Percentiles rank a stretch among this genome's conserved stretches.
Evolutionary conservation across 2,113 vertebrate genomes (phyloP).

Genomic region (Aleadryas rufinucha): DNA sequence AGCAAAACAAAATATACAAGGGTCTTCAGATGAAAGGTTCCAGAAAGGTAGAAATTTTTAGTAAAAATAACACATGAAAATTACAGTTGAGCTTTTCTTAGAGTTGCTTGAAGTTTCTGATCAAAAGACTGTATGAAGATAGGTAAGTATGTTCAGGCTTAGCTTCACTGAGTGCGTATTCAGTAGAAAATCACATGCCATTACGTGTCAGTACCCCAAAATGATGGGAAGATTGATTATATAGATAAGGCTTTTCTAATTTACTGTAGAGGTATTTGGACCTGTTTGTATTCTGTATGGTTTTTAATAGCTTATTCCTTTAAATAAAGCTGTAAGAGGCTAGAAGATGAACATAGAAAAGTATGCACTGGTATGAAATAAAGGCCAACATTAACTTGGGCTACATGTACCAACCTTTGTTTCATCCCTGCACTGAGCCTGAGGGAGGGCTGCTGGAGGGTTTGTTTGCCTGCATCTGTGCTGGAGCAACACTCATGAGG

Average conservation of each 20-base stretch:
- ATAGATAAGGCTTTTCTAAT: neutral
- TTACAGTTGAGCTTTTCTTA: neutral
- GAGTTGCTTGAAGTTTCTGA: neutral
- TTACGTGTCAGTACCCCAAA: neutral
- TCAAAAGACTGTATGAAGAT: neutral
- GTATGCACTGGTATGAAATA: neutral
- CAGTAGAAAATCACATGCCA: neutral
- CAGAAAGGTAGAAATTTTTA: neutral
- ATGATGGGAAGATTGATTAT: neutral
- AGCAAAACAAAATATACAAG: neutral
- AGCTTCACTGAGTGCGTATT: neutral
- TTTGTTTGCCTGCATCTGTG: rapidly evolving
- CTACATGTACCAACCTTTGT: rapidly evolving
- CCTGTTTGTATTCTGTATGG: neutral
- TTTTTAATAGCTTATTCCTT: neutral
- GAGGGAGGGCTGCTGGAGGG: neutral
- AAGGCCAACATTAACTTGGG: neutral
- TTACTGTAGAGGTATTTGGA: neutral
- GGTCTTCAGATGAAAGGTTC: neutral
- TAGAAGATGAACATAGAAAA: neutral
- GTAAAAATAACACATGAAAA: neutral
- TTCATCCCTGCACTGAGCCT: neutral
- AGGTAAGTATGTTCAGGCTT: neutral
- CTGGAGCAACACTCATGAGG: neutral
- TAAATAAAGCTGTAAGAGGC: neutral